phyloP scores from a whole-genome alignment of 1,140 invertebrate species.

The Rhagoletis pomonella region DNA sequence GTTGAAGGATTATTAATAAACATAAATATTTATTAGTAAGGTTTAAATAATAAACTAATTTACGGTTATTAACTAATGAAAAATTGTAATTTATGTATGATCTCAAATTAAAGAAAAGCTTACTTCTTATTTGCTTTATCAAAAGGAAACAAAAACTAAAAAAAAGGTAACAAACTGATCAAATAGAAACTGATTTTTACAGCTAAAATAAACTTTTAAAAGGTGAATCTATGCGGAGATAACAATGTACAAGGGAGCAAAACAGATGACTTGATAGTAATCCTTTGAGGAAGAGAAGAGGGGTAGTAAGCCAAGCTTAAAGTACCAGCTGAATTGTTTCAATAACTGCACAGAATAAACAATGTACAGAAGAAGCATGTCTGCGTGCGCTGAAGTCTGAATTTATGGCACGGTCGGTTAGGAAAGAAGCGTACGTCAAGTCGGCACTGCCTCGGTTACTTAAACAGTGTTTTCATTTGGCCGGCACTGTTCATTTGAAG shows the following conservation, averaged over 20 bases:
- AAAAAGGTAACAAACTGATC: not conserved
- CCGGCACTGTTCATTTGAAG: too few species aligned
- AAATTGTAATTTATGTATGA: constrained; percentile 51
- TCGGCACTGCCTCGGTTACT: too few species aligned
- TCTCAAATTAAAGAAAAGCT: constrained; percentile 41
- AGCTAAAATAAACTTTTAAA: not conserved
- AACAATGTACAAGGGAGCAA: constrained; percentile 10
- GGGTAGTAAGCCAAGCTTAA: too few species aligned
- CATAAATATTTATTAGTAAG: not conserved
- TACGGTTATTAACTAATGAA: constrained; percentile 15
- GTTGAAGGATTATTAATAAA: not conserved
- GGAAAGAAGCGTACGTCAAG: too few species aligned
- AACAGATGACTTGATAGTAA: not conserved
- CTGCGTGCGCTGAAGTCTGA: not conserved
- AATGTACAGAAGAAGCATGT: not conserved
- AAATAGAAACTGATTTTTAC: not conserved
- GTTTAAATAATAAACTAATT: constrained; percentile 8
- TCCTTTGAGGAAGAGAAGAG: not conserved
- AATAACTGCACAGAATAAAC: too few species aligned
- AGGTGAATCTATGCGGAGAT: not conserved
- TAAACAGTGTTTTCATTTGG: too few species aligned
- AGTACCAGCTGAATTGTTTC: not conserved
- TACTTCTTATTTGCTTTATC: constrained; percentile 22
- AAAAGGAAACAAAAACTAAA: not conserved
- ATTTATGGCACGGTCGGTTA: too few species aligned